These are phyloP conservation scores for Gryon sp. DNA, from an alignment of 1,140 invertebrate species.

Conservation along the genomic window DNA sequence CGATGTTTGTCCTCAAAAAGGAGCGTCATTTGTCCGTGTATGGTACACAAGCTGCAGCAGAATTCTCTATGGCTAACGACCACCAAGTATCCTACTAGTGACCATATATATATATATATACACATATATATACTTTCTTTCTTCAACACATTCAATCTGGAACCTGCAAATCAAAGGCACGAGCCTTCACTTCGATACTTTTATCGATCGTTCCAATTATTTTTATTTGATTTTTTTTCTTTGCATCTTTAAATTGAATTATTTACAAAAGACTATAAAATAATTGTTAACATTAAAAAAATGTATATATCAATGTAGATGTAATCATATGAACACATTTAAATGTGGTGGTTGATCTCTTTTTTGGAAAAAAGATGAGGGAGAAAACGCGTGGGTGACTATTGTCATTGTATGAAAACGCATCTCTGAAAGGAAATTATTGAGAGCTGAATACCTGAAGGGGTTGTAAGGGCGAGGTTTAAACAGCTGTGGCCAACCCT, in stretches of 20 bases:
- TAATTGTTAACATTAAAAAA: background rate
- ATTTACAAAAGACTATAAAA: background rate
- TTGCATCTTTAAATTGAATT: no score
- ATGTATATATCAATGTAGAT: no score
- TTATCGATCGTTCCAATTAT: conserved; percentile 18
- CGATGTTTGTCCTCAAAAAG: conserved; percentile 76
- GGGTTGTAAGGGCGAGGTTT: conserved; percentile 65
- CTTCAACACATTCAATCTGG: conserved; percentile 29
- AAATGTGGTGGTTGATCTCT: conserved; percentile 46
- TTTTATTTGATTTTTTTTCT: no score
- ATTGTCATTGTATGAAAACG: conserved; percentile 52
- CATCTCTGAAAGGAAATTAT: conserved; percentile 47
- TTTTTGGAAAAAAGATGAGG: no score
- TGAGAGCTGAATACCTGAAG: conserved; percentile 56
- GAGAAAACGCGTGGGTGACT: conserved; percentile 56
- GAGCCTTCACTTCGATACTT: conserved; percentile 18
- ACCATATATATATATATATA: no score
- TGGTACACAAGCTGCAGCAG: conserved; percentile 59
- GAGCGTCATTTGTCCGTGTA: conserved; percentile 62
- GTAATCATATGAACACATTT: no score
- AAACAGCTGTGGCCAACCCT: conserved; percentile 70
- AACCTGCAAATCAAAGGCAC: conserved; percentile 53
- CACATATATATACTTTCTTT: conserved; percentile 10
- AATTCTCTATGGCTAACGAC: conserved; percentile 62
- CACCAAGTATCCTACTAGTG: conserved; percentile 58